phyloP scores from a whole-genome alignment of 2,113 vertebrate species.

The Tetrao urogallus region DNA sequence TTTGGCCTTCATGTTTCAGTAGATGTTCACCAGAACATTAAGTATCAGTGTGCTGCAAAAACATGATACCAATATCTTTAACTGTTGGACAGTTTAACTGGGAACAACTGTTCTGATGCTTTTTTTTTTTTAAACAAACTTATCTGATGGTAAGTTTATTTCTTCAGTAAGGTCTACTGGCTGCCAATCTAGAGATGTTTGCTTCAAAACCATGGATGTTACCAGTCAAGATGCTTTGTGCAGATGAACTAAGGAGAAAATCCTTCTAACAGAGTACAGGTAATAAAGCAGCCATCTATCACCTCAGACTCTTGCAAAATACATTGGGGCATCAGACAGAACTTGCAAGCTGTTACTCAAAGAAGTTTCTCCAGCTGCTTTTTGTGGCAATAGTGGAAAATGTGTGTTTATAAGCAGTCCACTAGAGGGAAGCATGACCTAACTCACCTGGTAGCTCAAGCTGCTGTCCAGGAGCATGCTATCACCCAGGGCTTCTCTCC shows the following conservation, averaged over 20 bases:
- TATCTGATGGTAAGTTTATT: background rate
- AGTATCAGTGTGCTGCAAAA: constrained; percentile 39
- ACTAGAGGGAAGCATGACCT: constrained; percentile 18
- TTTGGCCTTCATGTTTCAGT: constrained; percentile 90
- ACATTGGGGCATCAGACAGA: background rate
- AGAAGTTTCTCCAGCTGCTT: background rate
- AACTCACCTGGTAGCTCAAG: background rate
- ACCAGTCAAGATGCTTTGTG: background rate
- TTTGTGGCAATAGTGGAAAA: background rate
- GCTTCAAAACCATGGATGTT: background rate
- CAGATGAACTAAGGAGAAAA: background rate
- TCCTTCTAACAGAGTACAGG: background rate
- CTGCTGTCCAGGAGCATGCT: background rate
- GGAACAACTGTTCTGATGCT: background rate
- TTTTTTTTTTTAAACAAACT: too few relatives aligned
- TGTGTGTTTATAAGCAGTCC: background rate
- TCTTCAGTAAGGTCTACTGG: background rate
- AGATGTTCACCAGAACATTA: background rate
- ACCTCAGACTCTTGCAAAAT: fast-evolving
- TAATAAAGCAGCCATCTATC: background rate
- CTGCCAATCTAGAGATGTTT: background rate
- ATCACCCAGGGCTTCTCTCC: background rate
- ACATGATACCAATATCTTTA: background rate
- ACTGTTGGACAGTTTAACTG: background rate
- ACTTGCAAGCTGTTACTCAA: background rate